Conservation (phyloP, 1,140 invertebrate genomes). For the Drosophila eugracilis region DNA sequence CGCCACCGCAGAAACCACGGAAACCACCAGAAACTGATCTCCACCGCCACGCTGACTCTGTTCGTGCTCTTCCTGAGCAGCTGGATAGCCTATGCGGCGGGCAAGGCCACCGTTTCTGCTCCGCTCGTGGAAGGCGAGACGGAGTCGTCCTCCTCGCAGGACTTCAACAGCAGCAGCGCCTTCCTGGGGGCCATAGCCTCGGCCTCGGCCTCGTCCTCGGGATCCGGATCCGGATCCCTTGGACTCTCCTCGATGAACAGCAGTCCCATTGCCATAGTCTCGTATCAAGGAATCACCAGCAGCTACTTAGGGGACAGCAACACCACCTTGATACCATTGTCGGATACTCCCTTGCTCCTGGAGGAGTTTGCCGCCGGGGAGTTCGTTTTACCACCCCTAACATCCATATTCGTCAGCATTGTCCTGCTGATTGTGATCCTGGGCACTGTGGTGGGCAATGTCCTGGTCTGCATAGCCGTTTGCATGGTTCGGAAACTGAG, state of each 20-base stretch:
- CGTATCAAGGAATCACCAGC: slow-evolving; percentile 54
- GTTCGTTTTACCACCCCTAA: slow-evolving; percentile 84
- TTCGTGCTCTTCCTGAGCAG: slow-evolving; percentile 67
- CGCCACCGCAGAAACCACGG: slow-evolving; percentile 36
- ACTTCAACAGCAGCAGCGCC: slow-evolving; percentile 73
- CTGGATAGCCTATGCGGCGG: slow-evolving; percentile 68
- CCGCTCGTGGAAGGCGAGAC: slow-evolving; percentile 40
- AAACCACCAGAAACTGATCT: slow-evolving; percentile 70
- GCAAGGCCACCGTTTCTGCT: slow-evolving; percentile 21
- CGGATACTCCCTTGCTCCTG: slow-evolving; percentile 51
- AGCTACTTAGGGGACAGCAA: slow-evolving; percentile 54
- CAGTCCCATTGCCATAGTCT: slow-evolving; percentile 64
- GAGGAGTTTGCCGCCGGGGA: slow-evolving; percentile 65
- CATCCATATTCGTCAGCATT: slow-evolving; percentile 89
- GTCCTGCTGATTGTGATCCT: slow-evolving; percentile 91
- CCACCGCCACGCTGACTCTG: slow-evolving; percentile 66
- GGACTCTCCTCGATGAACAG: slow-evolving; percentile 41
- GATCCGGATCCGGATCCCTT: slow-evolving; percentile 2
- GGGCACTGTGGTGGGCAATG: slow-evolving; percentile 94
- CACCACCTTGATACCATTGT: slow-evolving; percentile 51
- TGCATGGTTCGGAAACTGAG: slow-evolving; percentile 94
- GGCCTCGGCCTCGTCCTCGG: slow-evolving; percentile 17
- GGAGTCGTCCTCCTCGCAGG: slow-evolving; percentile 22
- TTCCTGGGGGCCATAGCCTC: slow-evolving; percentile 67
- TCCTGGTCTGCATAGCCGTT: slow-evolving; percentile 95